Conservation (phyloP, 2,113 vertebrate species). For the Stercorarius parasiticus region DNA sequence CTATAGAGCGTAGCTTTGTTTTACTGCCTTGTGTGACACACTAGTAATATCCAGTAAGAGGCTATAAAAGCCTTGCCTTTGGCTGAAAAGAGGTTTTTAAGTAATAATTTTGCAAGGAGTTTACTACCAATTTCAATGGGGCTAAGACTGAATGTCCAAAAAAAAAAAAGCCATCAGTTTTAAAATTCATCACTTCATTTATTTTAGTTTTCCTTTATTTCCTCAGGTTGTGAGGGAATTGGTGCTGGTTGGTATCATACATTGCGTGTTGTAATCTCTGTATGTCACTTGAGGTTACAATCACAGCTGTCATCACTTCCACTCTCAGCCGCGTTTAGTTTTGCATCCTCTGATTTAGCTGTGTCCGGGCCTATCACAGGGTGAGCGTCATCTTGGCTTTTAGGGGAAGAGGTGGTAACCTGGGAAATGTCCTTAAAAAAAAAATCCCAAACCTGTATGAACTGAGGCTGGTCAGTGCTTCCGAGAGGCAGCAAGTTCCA, state of each 20-base stretch:
- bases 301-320: fast-evolving
- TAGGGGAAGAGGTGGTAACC: not conserved
- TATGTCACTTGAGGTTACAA: not conserved
- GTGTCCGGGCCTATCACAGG: not conserved
- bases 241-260: not conserved
- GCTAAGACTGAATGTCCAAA: not conserved
- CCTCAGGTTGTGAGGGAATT: no score
- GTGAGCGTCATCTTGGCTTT: fast-evolving
- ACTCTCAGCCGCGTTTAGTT: not conserved
- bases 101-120: not conserved
- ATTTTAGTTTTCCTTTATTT: not conserved
- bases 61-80: not conserved
- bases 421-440: not conserved
- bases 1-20: not conserved
- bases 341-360: not conserved
- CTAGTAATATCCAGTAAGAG: not conserved
- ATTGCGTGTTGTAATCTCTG: not conserved
- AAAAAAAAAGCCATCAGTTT: not conserved
- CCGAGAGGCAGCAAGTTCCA: not conserved
- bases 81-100: not conserved
- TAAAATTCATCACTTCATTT: not conserved
- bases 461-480: not conserved
- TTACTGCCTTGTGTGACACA: not conserved
- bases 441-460: fast-evolving
- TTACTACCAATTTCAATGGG: not conserved